A percentile compares a stretch with the other conserved stretches of the same genome.
phyloP scores from a whole-genome alignment of 2,113 vertebrate genomes.

The Carassius auratus region DNA sequence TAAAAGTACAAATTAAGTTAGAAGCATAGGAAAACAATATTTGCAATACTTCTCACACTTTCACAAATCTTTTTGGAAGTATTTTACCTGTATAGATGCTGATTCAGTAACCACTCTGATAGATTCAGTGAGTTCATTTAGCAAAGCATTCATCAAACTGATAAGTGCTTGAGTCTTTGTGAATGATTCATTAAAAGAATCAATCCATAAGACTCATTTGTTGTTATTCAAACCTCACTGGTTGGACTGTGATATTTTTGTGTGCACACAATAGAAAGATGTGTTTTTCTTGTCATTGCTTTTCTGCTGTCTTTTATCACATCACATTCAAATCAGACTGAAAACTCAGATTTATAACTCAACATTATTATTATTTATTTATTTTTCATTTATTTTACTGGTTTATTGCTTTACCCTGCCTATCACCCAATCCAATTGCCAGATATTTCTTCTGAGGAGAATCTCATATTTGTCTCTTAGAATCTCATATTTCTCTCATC shows the following conservation, averaged over 20 bases:
- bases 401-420: background rate
- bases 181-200: background rate
- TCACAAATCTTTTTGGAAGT: background rate
- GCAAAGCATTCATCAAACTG: background rate
- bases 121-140: background rate
- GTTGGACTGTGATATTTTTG: background rate
- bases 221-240: background rate
- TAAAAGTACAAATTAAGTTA: background rate
- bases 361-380: background rate
- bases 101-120: background rate
- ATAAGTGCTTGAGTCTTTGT: background rate
- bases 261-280: background rate
- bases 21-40: too few species aligned
- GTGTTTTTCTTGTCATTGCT: background rate
- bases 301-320: background rate
- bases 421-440: background rate
- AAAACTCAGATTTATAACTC: background rate
- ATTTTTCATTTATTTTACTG: background rate
- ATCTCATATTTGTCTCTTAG: background rate
- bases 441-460: background rate
- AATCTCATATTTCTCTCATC: background rate
- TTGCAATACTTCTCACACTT: background rate
- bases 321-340: background rate
- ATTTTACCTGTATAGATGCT: background rate
- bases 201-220: background rate